A percentile compares a stretch with the other conserved stretches of the same genome.
These are phyloP conservation scores for Chymomyza procnemis DNA, from an alignment of 2,888 invertebrate species.

Conservation along the genomic window DNA sequence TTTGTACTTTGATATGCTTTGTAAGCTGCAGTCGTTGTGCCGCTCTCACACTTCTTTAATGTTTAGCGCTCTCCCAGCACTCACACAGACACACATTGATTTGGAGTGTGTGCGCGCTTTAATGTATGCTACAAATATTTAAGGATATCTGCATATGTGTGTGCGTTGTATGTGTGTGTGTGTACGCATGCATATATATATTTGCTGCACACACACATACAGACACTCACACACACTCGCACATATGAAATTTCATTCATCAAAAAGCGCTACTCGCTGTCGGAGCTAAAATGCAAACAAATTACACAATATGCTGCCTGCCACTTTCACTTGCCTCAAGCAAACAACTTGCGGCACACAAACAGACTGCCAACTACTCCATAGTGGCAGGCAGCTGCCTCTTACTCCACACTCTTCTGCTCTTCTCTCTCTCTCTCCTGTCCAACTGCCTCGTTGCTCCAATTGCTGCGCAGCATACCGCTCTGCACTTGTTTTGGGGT, in stretches of 20 bases:
- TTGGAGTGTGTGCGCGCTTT: not conserved
- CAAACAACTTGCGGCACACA: not conserved
- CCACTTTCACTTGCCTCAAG: not conserved
- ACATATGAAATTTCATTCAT: conserved; percentile 6
- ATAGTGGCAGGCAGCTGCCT: not conserved
- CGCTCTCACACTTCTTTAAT: not conserved
- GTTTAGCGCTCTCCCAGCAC: not conserved
- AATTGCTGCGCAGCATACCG: too few species aligned
- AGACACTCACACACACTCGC: not conserved
- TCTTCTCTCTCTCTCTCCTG: too few species aligned
- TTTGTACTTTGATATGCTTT: not conserved
- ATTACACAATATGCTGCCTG: not conserved
- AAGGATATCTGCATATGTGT: too few species aligned
- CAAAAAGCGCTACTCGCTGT: not conserved
- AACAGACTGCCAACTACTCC: not conserved
- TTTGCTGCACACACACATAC: too few species aligned
- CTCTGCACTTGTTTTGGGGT: not conserved
- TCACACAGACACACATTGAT: not conserved
- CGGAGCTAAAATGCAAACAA: not conserved
- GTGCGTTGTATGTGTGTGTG: too few species aligned
- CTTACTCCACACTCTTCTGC: too few species aligned
- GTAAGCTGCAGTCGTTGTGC: not conserved
- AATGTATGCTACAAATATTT: not conserved
- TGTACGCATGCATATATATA: too few species aligned
- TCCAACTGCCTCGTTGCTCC: too few species aligned